phyloP scores from a whole-genome alignment of 1,140 invertebrate species.

The Melitaea cinxia region DNA sequence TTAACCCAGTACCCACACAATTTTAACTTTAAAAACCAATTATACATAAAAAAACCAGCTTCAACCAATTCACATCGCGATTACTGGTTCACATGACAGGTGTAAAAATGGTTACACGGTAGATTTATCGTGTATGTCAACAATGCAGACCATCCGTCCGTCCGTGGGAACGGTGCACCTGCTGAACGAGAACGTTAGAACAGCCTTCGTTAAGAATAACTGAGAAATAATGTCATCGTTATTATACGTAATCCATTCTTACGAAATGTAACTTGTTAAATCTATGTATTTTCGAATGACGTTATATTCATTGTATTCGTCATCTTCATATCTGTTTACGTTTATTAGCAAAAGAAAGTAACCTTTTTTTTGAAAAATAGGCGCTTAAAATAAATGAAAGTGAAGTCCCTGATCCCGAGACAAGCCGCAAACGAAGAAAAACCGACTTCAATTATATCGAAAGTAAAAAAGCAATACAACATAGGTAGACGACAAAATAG shows the following conservation, averaged over 20 bases:
- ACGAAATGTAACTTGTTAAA: background rate
- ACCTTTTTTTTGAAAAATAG: too few species aligned
- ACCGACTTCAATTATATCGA: too few species aligned
- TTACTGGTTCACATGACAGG: conserved; percentile 30
- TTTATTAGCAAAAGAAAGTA: too few species aligned
- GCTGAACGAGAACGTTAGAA: conserved; percentile 37
- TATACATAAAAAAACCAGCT: background rate
- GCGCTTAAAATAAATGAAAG: too few species aligned
- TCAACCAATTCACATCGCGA: background rate
- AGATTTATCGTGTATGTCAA: conserved; percentile 47
- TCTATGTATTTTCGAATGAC: too few species aligned
- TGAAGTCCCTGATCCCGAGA: too few species aligned
- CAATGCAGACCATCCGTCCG: conserved; percentile 35
- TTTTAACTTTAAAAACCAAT: background rate
- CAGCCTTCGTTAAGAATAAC: conserved; percentile 14
- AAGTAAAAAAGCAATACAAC: too few species aligned
- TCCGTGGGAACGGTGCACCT: conserved; percentile 64
- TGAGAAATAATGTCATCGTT: conserved; percentile 13
- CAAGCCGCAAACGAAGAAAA: too few species aligned
- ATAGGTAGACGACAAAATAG: too few species aligned
- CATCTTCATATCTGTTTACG: too few species aligned
- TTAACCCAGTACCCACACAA: conserved; percentile 7
- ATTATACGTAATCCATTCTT: conserved; percentile 5
- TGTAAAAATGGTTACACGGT: conserved; percentile 37
- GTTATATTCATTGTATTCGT: too few species aligned